Percentiles rank a stretch among this genome's conserved stretches.
These are phyloP conservation scores for Troides aeacus DNA, from an alignment of 2,888 invertebrate species.

Conservation along the genomic window DNA sequence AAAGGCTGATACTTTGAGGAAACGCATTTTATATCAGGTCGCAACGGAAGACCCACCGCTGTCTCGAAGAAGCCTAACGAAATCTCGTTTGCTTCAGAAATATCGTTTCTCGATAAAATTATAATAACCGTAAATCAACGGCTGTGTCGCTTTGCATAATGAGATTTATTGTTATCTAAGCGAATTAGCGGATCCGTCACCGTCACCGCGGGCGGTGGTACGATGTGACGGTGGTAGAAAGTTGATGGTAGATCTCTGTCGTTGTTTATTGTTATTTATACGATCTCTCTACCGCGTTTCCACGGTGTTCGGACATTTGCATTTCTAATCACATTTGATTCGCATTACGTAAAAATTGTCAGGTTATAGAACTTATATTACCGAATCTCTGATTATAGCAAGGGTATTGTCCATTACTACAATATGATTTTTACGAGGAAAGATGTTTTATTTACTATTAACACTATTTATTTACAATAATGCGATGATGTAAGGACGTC, in stretches of 20 bases:
- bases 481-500: no score
- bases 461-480: no score
- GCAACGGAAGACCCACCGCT: no score
- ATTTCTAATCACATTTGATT: constrained; percentile 49
- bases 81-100: constrained; percentile 14
- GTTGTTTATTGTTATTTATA: constrained; percentile 37
- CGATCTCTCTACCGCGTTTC: constrained; percentile 36
- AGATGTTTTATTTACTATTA: no score
- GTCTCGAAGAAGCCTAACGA: not conserved
- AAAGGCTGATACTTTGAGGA: no score
- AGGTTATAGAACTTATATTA: constrained; percentile 36
- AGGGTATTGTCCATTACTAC: constrained; percentile 2
- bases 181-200: constrained; percentile 29
- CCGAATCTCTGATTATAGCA: constrained; percentile 37
- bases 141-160: constrained; percentile 10
- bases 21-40: no score
- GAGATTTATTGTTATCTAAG: constrained; percentile 28
- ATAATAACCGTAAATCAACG: constrained; percentile 25
- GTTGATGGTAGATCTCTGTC: constrained; percentile 31
- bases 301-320: constrained; percentile 42
- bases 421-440: no score
- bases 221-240: constrained; percentile 43
- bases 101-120: constrained; percentile 11
- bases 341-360: constrained; percentile 48
- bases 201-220: constrained; percentile 26